These are phyloP conservation scores for Melanotaenia pygmaea DNA, from an alignment of 2,797 vertebrate species.

Conservation along the genomic window DNA sequence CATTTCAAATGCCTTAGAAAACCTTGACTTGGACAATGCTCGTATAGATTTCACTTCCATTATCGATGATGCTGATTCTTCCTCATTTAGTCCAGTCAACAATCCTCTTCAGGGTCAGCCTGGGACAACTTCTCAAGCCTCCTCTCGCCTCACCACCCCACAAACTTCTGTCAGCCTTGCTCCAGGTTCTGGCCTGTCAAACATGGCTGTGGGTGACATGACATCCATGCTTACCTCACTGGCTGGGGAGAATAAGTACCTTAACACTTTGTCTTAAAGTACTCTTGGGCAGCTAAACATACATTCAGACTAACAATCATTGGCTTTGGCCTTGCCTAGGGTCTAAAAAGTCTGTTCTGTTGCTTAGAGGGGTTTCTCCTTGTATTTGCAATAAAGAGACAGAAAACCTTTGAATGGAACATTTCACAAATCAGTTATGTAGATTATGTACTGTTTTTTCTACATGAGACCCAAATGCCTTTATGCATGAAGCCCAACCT, in stretches of 20 bases:
- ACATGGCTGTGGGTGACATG: slow-evolving; percentile 98
- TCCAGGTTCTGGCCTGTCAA: slow-evolving; percentile 85
- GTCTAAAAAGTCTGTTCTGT: slow-evolving; percentile 30
- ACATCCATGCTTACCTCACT: slow-evolving; percentile 94
- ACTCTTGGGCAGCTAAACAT: slow-evolving; percentile 11
- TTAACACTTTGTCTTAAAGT: slow-evolving; percentile 86
- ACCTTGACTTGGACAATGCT: slow-evolving; percentile 95
- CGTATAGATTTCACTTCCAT: slow-evolving; percentile 98
- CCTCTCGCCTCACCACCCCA: slow-evolving; percentile 86
- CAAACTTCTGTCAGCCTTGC: slow-evolving; percentile 83
- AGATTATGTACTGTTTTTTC: slow-evolving; percentile 27
- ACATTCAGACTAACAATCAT: slow-evolving; percentile 41
- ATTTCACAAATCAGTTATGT: slow-evolving; percentile 24
- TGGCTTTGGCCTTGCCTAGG: slow-evolving; percentile 29
- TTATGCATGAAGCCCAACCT: slow-evolving; percentile 22
- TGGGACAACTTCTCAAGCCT: slow-evolving; percentile 82
- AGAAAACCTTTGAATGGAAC: slow-evolving; percentile 21
- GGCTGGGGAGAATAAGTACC: slow-evolving; percentile 96
- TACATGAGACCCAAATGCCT: slow-evolving; percentile 15
- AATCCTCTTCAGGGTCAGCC: slow-evolving; percentile 71
- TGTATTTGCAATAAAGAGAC: slow-evolving; percentile 23
- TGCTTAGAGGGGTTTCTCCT: slow-evolving; percentile 29
- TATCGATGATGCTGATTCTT: slow-evolving; percentile 90
- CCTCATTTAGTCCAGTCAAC: slow-evolving; percentile 81
- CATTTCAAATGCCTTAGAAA: slow-evolving; percentile 91